Evolutionary conservation across 2,888 invertebrate species (phyloP).

Genomic region (Drosophila nr. perissopoda): DNA sequence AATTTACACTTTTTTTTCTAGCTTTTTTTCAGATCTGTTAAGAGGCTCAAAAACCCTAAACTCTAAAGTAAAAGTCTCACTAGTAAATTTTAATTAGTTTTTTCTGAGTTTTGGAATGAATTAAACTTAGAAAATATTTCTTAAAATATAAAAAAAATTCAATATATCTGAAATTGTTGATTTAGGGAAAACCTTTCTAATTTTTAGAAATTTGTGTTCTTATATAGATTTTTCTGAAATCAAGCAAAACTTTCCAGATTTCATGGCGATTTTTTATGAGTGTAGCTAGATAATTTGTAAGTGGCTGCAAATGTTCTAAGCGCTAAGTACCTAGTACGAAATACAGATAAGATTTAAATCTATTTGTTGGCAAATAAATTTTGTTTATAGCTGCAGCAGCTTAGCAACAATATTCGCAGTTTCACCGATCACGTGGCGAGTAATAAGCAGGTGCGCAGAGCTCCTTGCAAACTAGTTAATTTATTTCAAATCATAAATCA

Average conservation of each 20-base stretch:
- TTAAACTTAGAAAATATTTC: no score
- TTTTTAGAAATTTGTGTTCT: neutral
- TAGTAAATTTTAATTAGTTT: neutral
- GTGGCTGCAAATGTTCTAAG: neutral
- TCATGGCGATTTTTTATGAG: neutral
- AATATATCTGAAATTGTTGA: neutral
- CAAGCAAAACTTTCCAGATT: neutral
- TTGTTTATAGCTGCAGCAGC: neutral
- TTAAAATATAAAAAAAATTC: no score
- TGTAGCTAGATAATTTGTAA: neutral
- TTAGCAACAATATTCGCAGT: neutral
- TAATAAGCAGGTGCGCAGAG: constrained; percentile 11
- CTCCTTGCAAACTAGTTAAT: constrained; percentile 18
- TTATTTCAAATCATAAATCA: constrained; percentile 37
- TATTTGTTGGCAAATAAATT: neutral
- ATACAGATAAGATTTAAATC: constrained; percentile 2
- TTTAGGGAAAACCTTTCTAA: neutral
- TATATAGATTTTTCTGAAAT: neutral
- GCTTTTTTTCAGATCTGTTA: neutral
- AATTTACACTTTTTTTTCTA: neutral
- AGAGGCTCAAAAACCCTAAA: no score
- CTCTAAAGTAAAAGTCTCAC: rapidly evolving
- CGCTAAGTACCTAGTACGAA: neutral
- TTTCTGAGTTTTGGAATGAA: no score
- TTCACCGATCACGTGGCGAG: constrained; percentile 1